Evolutionary conservation across 2,797 vertebrate genomes (phyloP), one percentile per base, ranked within the genome.

Genomic region (Siniperca undulata): DNA sequence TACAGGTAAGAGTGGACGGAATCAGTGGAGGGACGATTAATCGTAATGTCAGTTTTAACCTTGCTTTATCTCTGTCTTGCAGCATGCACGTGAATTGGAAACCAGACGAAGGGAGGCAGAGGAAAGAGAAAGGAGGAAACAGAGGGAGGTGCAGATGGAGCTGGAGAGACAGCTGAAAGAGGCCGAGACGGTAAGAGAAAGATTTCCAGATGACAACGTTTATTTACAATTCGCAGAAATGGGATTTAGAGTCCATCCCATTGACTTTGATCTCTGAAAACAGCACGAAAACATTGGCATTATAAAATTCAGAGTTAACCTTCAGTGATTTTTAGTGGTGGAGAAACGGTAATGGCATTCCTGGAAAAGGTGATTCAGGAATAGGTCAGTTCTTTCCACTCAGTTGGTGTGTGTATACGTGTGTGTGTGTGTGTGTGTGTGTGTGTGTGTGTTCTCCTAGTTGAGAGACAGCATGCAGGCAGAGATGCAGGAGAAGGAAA

Each of bases 401-500:
- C 13, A 74, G 46, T 42, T 69, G 24, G 19, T 67, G 80, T 6
- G 24, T 77, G n/a, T 71, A 9, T 70, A 24, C 27, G n/a, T 80
- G 40, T 79, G 44, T 77, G 19, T 67, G 80, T 6, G 24, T 77
- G n/a, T 71, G n/a, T 80, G 40, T 79, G 44, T 77, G 42, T 83
- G 40, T 79, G 76, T 71, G 70, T 69, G 77, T 83, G 71, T 77
- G 56, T 61, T 61, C 30, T 58, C 46, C 53, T 30, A 96, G 95
- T 72, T 93, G 80, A 93, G 93, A 80, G 94, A 95, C 83, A 93
- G 79, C 83, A 91, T 95, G 94, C 86, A 90, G 75, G 91, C 91
- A 4, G 91, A 94, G 77, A 93, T 97, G 92, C 89, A 93, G 70
- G 92, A 94, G 91, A 96, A 95, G 88, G 91, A 94, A 60, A 93